Conservation (phyloP, 2,113 vertebrate species). For the Dasyornis broadbenti region DNA sequence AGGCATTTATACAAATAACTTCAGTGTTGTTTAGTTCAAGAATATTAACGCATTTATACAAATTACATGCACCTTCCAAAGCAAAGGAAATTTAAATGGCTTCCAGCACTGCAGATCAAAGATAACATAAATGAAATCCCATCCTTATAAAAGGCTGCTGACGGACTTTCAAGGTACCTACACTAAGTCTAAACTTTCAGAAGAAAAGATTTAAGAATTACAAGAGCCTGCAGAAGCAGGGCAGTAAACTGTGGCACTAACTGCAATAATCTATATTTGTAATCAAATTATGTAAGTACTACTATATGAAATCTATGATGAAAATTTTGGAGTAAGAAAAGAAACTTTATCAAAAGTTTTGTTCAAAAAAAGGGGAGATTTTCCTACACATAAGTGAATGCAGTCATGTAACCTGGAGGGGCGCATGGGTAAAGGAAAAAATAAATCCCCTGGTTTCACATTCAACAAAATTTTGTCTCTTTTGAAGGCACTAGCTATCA, state of each 20-base stretch:
- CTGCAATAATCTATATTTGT: not conserved
- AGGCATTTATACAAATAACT: not conserved
- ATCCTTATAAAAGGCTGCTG: not conserved
- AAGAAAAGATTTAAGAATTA: not conserved
- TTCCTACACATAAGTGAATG: not conserved
- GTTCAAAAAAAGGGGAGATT: not conserved
- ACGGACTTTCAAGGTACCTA: not conserved
- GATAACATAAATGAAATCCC: not conserved
- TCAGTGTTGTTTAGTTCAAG: not conserved
- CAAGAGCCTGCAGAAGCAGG: not conserved
- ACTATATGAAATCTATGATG: not conserved
- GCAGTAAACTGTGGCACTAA: not conserved
- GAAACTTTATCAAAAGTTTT: not conserved
- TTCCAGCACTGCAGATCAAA: not conserved
- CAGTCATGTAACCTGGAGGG: not conserved
- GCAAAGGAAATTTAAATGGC: not conserved
- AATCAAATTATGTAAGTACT: not conserved
- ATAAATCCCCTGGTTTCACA: not conserved
- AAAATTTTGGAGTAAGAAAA: not conserved
- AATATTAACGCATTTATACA: not conserved
- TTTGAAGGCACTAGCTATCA: not conserved
- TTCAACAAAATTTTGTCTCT: not conserved
- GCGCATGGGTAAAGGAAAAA: not conserved
- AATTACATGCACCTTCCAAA: not conserved
- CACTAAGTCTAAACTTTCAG: not conserved